Evolutionary conservation across 2,888 invertebrate species (phyloP), one percentile per base, ranked within the genome.

Genomic region (Tolmerus cingulatus): DNA sequence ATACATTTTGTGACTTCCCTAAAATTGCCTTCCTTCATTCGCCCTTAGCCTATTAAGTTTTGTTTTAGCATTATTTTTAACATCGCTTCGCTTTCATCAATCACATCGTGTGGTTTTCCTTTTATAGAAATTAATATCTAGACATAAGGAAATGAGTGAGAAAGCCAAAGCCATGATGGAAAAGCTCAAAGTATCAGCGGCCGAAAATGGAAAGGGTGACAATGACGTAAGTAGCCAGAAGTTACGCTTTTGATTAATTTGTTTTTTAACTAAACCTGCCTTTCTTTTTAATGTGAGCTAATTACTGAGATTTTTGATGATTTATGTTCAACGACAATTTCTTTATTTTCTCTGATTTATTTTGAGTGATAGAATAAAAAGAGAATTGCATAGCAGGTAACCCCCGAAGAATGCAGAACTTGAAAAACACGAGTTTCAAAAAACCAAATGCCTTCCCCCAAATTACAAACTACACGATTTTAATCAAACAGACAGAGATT

Each of bases 141-240:
- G 93, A 89, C 93, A 93, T 90, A 93, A 92, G 90, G 92, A 92
- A 91, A 92, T 92, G 92, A 93, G 92, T 90, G 93, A 93, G 90
- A 92, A 92, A 90, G 92, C 93, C 88, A 92, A 92, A 89, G 90
- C 91, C 89, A 91, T 93, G 92, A 92, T 92, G 90, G 93, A 93
- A 90, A 93, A 92, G 90, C 91, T 92, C 85, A 91, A 91, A 91
- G 90, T 90, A 90, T 90, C 91, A 88, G 90, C 91, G 88, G 90
- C 90, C 86, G 91, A 92, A 87, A 90, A 90, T 89, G 90, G 90
- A 87, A 91, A 91, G 88, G 89, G 89, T 88, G 91, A 91, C 51
- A 90, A 91, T 86, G 91, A 92, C 89, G 92, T 92, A 91, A 92
- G 92, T 92, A 92, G 79, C 66, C n/a, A 23, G 27, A 12, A 79